Base-by-base conservation (phyloP, 2,113 vertebrate species). In the Pseudolaguvia tuberculata region DNA sequence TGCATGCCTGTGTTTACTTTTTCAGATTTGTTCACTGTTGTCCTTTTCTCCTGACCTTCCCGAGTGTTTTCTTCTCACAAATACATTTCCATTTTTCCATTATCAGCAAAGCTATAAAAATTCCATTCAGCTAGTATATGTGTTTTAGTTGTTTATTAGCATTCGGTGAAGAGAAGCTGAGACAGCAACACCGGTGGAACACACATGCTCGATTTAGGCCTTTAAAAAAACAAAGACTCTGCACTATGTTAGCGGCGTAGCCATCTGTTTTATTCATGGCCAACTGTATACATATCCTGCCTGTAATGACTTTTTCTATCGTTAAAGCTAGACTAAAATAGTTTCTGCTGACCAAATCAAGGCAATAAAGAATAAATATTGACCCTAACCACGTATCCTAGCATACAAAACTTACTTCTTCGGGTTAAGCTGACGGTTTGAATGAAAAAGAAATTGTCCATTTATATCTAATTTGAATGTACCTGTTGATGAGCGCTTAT, bases 401-500 rank as follows among this genome's bases (percentile, higher is more conserved):
- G 45, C 18, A 20, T 39, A 66, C 50, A 53, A 51, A 59, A 59
- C 55, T 57, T 71, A 4, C 21, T 47, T 18, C 42, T 35, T 72
- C 39, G 65, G 21, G 27, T 68, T 62, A 70, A 67, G 51, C 18
- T 70, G 58, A 52, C 52, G 11, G 23, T 55, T 4, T 31, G 15
- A 72, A 66, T 42, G 5, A 52, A 72, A 56, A 76, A 47, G 21
- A 42, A 56, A 29, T 39, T 21, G 45, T 50, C 13, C 9, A 8
- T 61, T 59, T 55, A 39, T 13, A 73, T n/a, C 27, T 12, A 51
- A 56, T 80, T 76, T 56, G 57, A 9, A 70, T 78, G 77, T 85
- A 84, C 69, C 51, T 84, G 78, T 81, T 78, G 80, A 76, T 78
- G 78, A 58, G 71, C 70, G 78, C 86, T 89, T 85, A 89, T 88